Evolutionary conservation across 2,113 vertebrate genomes (phyloP).

Genomic region (Copsychus sechellarum): DNA sequence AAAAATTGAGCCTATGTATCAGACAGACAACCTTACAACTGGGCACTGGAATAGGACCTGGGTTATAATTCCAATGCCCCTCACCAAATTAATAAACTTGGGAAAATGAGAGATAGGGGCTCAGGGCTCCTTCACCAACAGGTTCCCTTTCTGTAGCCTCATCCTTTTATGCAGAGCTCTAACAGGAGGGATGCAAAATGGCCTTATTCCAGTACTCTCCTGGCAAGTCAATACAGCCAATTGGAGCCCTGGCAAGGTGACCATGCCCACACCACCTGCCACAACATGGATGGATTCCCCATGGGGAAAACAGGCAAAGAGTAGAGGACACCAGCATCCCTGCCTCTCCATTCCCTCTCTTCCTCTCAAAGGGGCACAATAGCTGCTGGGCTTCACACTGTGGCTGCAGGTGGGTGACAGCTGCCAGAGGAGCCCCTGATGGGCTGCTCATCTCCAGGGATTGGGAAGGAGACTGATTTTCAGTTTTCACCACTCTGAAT

Average conservation of each 20-base stretch:
- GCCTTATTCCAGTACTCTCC: background rate
- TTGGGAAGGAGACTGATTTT: background rate
- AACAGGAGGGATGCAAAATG: background rate
- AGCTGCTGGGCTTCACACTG: background rate
- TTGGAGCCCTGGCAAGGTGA: background rate
- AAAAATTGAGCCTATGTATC: background rate
- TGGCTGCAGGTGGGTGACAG: background rate
- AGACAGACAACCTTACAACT: background rate
- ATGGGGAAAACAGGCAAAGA: background rate
- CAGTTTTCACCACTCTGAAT: background rate
- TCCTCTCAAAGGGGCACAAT: background rate
- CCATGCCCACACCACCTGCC: background rate
- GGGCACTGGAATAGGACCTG: background rate
- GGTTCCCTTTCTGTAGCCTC: background rate
- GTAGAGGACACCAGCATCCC: background rate
- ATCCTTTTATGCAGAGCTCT: background rate
- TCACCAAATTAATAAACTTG: background rate
- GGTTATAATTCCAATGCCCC: background rate
- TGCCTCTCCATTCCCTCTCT: background rate
- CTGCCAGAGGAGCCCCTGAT: background rate
- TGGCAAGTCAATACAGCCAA: background rate
- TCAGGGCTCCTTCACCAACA: background rate
- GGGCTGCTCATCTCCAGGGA: background rate
- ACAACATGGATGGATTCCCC: background rate
- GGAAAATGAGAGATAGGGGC: background rate